phyloP scores from a whole-genome alignment of 2,888 invertebrate genomes.

The Trachelus stipa region DNA sequence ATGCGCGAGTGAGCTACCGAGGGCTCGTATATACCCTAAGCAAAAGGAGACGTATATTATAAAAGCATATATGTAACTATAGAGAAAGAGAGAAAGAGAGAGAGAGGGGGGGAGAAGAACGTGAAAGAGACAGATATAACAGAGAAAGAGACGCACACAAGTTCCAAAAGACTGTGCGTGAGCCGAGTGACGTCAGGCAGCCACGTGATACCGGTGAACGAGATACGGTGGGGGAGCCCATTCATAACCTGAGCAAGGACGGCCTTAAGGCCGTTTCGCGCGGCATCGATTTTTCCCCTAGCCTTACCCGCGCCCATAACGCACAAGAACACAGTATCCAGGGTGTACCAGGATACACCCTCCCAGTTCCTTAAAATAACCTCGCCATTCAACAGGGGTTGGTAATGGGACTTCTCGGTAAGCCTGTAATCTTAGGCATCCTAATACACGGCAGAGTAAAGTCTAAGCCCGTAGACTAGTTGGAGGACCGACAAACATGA shows the following conservation, averaged over 20 bases:
- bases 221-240: conserved; percentile 45
- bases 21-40: neutral
- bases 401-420: neutral
- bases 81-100: conserved; percentile 4
- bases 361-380: neutral
- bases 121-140: neutral
- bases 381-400: neutral
- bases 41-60: neutral
- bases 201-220: conserved; percentile 46
- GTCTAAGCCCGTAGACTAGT: neutral
- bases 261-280: conserved; percentile 55
- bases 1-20: neutral
- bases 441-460: neutral
- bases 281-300: conserved; percentile 3
- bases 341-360: neutral
- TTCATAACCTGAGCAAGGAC: conserved; percentile 63
- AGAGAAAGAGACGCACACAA: conserved; percentile 11
- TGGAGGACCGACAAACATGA: neutral
- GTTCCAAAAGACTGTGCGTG: conserved; percentile 1
- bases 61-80: neutral
- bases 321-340: neutral
- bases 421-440: neutral
- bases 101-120: conserved; percentile 10
- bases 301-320: neutral
- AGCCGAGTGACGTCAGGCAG: conserved; percentile 39